Base-by-base conservation (phyloP, 2,113 vertebrate genomes). In the Ophthalmotilapia sp. region DNA sequence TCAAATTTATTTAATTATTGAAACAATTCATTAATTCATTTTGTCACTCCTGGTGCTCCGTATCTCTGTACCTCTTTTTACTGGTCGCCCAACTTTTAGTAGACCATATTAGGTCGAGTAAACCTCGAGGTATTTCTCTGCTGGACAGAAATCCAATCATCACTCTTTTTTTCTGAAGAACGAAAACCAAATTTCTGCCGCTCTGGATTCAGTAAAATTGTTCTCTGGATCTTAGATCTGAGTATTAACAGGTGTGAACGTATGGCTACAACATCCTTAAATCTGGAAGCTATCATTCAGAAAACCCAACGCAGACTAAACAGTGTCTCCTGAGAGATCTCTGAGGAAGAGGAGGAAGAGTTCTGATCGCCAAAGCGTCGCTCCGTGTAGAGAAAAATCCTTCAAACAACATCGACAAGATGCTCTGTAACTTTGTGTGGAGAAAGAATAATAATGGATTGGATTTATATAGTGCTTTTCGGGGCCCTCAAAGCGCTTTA, bases 401-500 rank as follows among this genome's bases (percentile, higher is more conserved):
- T 23, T 55, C 2, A 55, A 55, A 55, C 21, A 13, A 7, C 21
- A 23, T 55, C 21, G 3, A 55, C 53, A 55, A 23, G 3, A 2
- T 55, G 53, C 6, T 55, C 11, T 3, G 53, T 3, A 13, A 2
- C 53, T 55, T 55, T 55, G 53, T 55, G 53, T 55, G 21, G 11
- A 55, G 53, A 55, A 55, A 55, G 3, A 12, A 42, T 42, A 42
- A 13, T 42, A 0, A 42, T 42, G 40, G 40, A 42, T 42, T 42
- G 40, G 0, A 42, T 42, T 13, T 42, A 42, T 0, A 42, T 0
- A 0, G 11, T 1, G 3, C 40, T 42, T 42, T 42, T 42, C 5
- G 0, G 3, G 40, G 0, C 11, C 11, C 5, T 13, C 40, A 42
- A 42, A 42, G 11, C 3, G 40, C 40, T 42, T 42, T 42, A 42